phyloP scores from a whole-genome alignment of 1,140 invertebrate species.

The Drosophila setifemur region DNA sequence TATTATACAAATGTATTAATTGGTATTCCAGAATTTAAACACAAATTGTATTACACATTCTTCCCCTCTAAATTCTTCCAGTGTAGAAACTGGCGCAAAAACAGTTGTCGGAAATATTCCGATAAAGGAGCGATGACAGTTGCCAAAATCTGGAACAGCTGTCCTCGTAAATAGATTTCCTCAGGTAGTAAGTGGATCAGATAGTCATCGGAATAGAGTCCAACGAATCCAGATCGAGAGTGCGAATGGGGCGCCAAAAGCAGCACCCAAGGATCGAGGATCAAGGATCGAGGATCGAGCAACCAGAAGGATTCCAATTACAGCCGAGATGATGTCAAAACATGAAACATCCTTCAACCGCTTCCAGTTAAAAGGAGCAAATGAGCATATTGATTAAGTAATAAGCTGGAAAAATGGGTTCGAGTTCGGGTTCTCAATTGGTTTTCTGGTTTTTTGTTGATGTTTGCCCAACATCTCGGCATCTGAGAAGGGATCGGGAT shows the following conservation, averaged over 20 bases:
- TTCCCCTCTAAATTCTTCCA: neutral
- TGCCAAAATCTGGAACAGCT: constrained; percentile 44
- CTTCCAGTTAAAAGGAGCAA: constrained; percentile 69
- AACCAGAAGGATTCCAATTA: constrained; percentile 64
- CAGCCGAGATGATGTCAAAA: constrained; percentile 67
- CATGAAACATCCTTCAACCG: constrained; percentile 38
- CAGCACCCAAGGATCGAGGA: constrained; percentile 29
- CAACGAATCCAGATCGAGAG: constrained; percentile 17
- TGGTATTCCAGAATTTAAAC: no score
- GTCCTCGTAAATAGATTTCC: constrained; percentile 19
- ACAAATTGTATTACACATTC: no score
- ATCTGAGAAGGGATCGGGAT: no score
- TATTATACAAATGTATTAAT: no score
- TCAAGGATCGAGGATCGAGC: neutral
- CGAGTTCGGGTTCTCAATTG: constrained; percentile 6
- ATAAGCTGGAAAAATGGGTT: constrained; percentile 45
- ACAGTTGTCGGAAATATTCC: neutral
- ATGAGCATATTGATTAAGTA: constrained; percentile 71
- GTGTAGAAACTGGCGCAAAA: neutral
- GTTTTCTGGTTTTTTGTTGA: neutral
- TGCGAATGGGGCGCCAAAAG: constrained; percentile 47
- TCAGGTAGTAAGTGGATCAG: constrained; percentile 40
- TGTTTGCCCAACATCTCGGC: no score
- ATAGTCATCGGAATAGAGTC: constrained; percentile 16
- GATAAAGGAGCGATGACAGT: constrained; percentile 22